phyloP scores from a whole-genome alignment of 2,113 vertebrate species.

The Okapia johnstoni region DNA sequence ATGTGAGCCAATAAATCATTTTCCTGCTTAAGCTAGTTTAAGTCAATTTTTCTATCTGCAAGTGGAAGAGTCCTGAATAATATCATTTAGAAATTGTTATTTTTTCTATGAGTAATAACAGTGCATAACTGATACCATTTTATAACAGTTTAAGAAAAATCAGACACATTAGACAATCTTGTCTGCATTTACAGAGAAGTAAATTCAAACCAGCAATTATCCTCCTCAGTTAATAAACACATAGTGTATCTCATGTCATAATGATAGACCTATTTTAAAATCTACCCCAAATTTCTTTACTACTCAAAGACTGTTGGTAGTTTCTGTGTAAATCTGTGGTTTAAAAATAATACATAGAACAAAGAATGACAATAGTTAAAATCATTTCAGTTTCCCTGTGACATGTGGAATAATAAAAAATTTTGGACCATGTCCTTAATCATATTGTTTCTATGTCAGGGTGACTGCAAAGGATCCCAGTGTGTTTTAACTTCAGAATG shows the following conservation, averaged over 20 bases:
- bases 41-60: background rate
- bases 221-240: background rate
- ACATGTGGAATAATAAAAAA: background rate
- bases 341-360: constrained; percentile 13
- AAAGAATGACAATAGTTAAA: background rate
- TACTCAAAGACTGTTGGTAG: background rate
- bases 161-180: background rate
- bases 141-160: background rate
- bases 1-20: background rate
- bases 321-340: background rate
- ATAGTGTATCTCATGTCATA: background rate
- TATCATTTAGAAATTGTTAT: background rate
- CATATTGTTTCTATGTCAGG: background rate
- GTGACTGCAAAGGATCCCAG: background rate
- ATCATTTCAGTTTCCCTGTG: background rate
- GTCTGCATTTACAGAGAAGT: background rate
- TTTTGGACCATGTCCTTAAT: background rate
- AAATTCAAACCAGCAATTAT: background rate
- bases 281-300: background rate
- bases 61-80: background rate
- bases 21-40: background rate
- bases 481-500: background rate
- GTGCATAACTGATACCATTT: background rate
- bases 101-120: background rate
- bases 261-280: background rate